Evolutionary conservation across 2,797 vertebrate species (phyloP), one percentile per base, ranked within the genome.

Genomic region (Rhinogobio ventralis): DNA sequence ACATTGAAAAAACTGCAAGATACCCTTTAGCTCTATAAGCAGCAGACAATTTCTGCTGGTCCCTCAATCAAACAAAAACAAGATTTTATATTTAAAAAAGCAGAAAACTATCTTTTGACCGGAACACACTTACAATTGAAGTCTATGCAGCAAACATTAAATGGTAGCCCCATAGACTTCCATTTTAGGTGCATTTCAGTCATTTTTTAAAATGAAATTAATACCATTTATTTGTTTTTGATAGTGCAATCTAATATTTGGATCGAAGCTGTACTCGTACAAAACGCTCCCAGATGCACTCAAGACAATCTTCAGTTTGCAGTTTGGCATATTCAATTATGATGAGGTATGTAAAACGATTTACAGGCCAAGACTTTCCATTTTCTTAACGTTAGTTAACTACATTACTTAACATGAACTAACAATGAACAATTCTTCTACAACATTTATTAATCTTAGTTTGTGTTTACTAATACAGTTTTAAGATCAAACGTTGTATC

Each of bases 251-350:
- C 88, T 99, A 88, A 95, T 98, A 93, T 98, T 97, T 87, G 97
- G 98, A 28, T 98, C 98, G 97, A 97, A 97, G 91, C 95, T 99
- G 57, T 93, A 87, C 86, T 98, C 98, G 1, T 99, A 99, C 89
- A 96, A 96, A 93, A 98, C 97, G 66, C 93, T 99, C 66, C 93
- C 96, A 66, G 95, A 98, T 83, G 95, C 98, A 0, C 96, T 95
- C 84, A 96, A 96, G 92, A 97, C 96, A 7, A 97, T 99, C 93
- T 94, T 98, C 93, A 98, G 97, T 90, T 95, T 99, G 91, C 98
- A 99, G 92, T 92, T 99, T 64, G 98, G 98, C 82, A 97, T 99
- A 90, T 99, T 99, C 93, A 99, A 99, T 93, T 99, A 98, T 0
- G 96, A 99, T 74, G 98, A 99, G 96, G 98, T 99, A 92, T 20